Evolutionary conservation across 2,113 vertebrate species (phyloP).

Genomic region (Thryonomys swinderianus): DNA sequence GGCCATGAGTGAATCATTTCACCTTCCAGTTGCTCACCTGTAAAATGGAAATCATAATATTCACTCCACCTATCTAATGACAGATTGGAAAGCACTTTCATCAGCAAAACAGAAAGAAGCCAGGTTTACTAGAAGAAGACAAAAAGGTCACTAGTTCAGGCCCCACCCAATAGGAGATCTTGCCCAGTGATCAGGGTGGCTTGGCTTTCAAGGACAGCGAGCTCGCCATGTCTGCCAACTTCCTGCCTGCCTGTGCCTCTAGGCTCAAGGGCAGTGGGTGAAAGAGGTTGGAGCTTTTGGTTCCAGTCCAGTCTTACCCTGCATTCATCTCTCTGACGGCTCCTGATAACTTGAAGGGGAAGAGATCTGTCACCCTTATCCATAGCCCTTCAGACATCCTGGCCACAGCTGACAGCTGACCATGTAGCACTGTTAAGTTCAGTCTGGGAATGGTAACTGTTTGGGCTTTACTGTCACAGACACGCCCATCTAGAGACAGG

Average conservation of each 20-base stretch:
- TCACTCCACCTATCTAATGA: not conserved
- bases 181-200: not conserved
- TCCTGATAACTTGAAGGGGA: not conserved
- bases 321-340: not conserved
- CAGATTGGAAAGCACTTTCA: not conserved
- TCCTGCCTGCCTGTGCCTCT: not conserved
- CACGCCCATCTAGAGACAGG: not conserved
- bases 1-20: not conserved
- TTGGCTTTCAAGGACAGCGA: not conserved
- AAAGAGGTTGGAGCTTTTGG: not conserved
- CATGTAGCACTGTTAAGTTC: not conserved
- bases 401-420: not conserved
- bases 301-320: not conserved
- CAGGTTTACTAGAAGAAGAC: not conserved
- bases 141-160: not conserved
- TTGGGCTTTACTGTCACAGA: not conserved
- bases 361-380: too few species aligned
- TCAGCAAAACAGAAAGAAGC: constrained; percentile 2
- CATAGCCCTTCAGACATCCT: not conserved
- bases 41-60: not conserved
- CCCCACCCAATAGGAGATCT: not conserved
- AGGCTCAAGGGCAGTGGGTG: not conserved
- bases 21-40: constrained; percentile 3
- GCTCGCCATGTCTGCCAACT: not conserved
- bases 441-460: not conserved